phyloP scores from a whole-genome alignment of 1,140 invertebrate species.

The Dendrolimus kikuchii region DNA sequence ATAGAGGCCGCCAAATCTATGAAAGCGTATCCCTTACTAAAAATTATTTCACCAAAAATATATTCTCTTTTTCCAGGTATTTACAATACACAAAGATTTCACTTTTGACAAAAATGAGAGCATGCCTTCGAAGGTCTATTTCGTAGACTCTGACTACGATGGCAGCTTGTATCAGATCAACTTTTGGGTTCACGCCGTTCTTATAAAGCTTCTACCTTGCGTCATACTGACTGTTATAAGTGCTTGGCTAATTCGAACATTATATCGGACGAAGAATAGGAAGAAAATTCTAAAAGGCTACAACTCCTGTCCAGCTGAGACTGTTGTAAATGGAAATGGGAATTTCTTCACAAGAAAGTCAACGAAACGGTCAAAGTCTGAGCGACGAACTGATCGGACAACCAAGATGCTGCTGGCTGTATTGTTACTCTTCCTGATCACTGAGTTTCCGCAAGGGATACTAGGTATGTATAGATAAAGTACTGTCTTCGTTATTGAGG shows the following conservation, averaged over 20 bases:
- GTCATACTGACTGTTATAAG: slow-evolving; percentile 86
- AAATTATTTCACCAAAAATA: slow-evolving; percentile 4
- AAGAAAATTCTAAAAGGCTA: slow-evolving; percentile 78
- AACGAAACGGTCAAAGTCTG: slow-evolving; percentile 74
- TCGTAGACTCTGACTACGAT: slow-evolving; percentile 77
- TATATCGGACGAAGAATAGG: slow-evolving; percentile 79
- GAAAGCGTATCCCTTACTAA: neutral
- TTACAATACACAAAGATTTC: slow-evolving; percentile 61
- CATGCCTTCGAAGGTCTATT: slow-evolving; percentile 73
- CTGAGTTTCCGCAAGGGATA: slow-evolving; percentile 62
- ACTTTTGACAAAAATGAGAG: slow-evolving; percentile 32
- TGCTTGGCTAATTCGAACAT: slow-evolving; percentile 83
- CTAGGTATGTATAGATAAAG: slow-evolving; percentile 36
- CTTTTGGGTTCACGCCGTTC: slow-evolving; percentile 90
- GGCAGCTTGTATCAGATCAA: slow-evolving; percentile 76
- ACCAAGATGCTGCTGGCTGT: slow-evolving; percentile 93
- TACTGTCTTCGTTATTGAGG: neutral
- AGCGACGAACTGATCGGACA: slow-evolving; percentile 84
- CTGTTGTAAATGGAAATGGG: slow-evolving; percentile 48
- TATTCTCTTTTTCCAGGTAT: slow-evolving; percentile 45
- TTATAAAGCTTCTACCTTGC: slow-evolving; percentile 92
- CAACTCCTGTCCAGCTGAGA: slow-evolving; percentile 67
- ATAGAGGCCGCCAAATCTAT: no score
- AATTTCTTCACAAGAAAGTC: slow-evolving; percentile 54
- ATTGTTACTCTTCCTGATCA: slow-evolving; percentile 80